Base-by-base conservation (phyloP, 2,888 invertebrate genomes). In the Plebejus melissa region DNA sequence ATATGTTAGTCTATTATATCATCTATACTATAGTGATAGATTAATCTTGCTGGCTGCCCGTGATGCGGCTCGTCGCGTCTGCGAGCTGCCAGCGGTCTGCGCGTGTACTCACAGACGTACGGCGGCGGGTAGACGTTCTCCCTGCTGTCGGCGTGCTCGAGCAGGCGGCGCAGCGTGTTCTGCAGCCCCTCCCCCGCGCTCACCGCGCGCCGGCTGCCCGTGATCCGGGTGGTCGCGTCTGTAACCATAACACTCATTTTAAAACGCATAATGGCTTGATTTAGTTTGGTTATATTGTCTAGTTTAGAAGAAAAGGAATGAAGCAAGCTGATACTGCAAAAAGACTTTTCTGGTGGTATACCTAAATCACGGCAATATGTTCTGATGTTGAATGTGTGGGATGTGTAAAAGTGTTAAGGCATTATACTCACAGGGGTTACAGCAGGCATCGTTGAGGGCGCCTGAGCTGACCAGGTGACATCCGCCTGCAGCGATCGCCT, bases 151-250 rank as follows among this genome's bases (percentile, higher is more conserved):
- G 95, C 93, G 74, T 95, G 95, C 82, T 97, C 97, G 16, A 98
- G 91, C 77, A 98, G 91, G 80, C 97, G 94, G 28, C 98, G 94
- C 80, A 98, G 89, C 79, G 97, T 97, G 81, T 95, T 96, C 89
- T 98, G 97, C 74, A 97, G 91, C 78, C 91, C 89, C 86, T 94
- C 94, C 82, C 94, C 84, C 86, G 96, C 85, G 94, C 94, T 87
- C 84, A 89, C 86, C 79, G 94, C 88, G 81, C 93, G 86, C 4
- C 91, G 84, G 0, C 85, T 80, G 32, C 85, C 83, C 1, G 86
- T 86, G 76, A 87, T 82, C 2, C 91, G 82, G 0, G 89, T 89
- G 0, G 92, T 91, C 0, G 84, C 93, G 75, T 93, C 93, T 93
- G 82, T 0, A 41, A 41, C 7, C 38, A 41, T 41, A 41, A 41